These are phyloP conservation scores for Paragorgia papillata DNA, from an alignment of 92 coral and sea anemone species.

Conservation along the genomic window DNA sequence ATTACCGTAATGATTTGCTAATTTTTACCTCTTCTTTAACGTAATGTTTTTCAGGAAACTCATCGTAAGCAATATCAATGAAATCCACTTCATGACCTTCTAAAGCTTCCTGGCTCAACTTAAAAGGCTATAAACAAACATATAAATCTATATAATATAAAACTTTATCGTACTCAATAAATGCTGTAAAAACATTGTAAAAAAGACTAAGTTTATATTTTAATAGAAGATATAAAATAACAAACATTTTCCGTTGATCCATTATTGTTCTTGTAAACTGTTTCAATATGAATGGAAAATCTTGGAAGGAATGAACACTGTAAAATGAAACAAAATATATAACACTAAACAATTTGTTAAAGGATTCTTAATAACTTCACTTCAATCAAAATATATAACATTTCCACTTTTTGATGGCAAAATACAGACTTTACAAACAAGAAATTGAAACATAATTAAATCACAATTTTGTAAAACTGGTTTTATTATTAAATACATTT, in stretches of 20 bases:
- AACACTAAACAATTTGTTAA: too few species aligned
- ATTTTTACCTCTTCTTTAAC: slow-evolving; percentile 92
- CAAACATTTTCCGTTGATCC: slow-evolving; percentile 88
- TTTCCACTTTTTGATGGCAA: too few species aligned
- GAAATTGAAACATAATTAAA: too few species aligned
- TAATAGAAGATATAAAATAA: too few species aligned
- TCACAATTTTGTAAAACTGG: too few species aligned
- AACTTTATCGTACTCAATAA: background rate
- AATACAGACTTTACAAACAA: too few species aligned
- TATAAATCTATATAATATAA: background rate
- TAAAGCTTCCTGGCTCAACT: slow-evolving; percentile 60
- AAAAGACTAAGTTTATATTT: too few species aligned
- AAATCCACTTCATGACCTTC: slow-evolving; percentile 76
- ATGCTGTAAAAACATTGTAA: background rate
- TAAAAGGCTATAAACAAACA: slow-evolving; percentile 69
- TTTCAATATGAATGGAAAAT: slow-evolving; percentile 87
- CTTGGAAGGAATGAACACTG: slow-evolving; percentile 98
- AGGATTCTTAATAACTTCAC: too few species aligned
- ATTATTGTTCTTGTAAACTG: slow-evolving; percentile 86
- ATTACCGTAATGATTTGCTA: too few species aligned
- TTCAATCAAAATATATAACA: background rate
- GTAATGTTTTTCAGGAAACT: slow-evolving; percentile 90
- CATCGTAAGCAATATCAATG: slow-evolving; percentile 91
- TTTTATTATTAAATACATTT: too few species aligned
- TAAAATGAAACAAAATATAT: slow-evolving; percentile 9